Evolutionary conservation across 2,888 invertebrate species (phyloP), one percentile per base, ranked within the genome.

Genomic region (Acrobasis consociella): DNA sequence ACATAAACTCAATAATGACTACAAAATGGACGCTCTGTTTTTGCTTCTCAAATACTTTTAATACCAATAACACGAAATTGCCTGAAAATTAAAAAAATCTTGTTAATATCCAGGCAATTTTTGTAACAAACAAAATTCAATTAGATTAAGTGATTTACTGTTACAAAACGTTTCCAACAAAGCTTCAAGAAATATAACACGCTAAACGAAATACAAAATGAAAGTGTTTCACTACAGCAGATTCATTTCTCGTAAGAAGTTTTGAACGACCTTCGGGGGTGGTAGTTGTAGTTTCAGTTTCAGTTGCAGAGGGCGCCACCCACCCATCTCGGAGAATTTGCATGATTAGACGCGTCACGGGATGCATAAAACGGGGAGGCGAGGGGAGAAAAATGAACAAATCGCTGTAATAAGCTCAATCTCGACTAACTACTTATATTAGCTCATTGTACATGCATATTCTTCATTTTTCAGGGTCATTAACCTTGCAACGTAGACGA

Each of bases 221-320:
- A 88, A 90, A 90, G 89, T 91, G 89, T 86, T 85, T 83, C 77
- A 76, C 72, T 83, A 80, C 77, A 83, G 82, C 79, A 81, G 82
- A 89, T 89, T 90, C 86, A 84, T 86, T 87, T 83, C 85, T 83
- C 82, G 81, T 80, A 80, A 84, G 85, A 91, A 91, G 81, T 91
- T 87, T 81, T 81, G 81, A 87, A 89, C 91, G 91, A 91, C 91
- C 91, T 91, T 91, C 90, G 85, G 79, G 83, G 82, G 81, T 81
- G 85, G 84, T 74, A 77, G 79, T 80, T 75, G 77, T 80, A 85
- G 86, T 89, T 89, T 88, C 85, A 87, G 87, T 88, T 88, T 85
- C 86, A 83, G 82, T 82, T 73, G 82, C 78, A 79, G 78, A 79
- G 77, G 71, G 76, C 80, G 77, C 83, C 82, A 76, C 82, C 83